Evolutionary conservation across 2,888 invertebrate species (phyloP).

Genomic region (Tiliacea citrago): DNA sequence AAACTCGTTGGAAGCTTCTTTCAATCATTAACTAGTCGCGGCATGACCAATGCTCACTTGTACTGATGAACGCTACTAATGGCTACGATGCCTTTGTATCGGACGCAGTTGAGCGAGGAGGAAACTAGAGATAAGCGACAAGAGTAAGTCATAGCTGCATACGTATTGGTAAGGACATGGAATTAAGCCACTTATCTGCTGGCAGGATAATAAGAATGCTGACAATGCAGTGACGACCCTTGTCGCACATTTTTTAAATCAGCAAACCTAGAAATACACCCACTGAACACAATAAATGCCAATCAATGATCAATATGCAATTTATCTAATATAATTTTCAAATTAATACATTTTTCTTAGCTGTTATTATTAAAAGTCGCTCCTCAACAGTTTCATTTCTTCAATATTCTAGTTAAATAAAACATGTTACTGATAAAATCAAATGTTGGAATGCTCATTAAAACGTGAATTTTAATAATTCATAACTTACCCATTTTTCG

Average conservation of each 20-base stretch:
- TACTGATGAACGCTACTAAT: constrained; percentile 65
- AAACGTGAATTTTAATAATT: constrained; percentile 9
- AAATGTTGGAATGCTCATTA: constrained; percentile 10
- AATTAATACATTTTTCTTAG: not conserved
- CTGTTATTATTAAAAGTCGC: not conserved
- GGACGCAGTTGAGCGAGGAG: constrained; percentile 7
- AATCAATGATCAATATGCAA: not conserved
- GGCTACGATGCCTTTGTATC: constrained; percentile 48
- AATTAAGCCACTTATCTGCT: not conserved
- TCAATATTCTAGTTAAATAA: constrained; percentile 1
- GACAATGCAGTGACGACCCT: not conserved
- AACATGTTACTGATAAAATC: not conserved
- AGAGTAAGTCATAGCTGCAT: not conserved
- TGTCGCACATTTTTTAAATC: not conserved
- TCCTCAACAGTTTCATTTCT: not conserved
- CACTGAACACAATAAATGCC: not conserved
- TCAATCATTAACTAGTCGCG: constrained; percentile 76
- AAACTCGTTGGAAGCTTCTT: constrained; percentile 67
- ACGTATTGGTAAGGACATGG: not conserved
- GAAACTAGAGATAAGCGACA: constrained; percentile 2
- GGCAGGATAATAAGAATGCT: not conserved
- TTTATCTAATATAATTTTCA: not conserved
- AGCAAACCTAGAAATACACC: too few species aligned
- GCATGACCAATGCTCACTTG: constrained; percentile 60
- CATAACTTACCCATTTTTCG: constrained; percentile 10